These are phyloP conservation scores for Euphysa ruthae DNA, from an alignment of 30 jellyfish, hydroid and myxozoan species.

Conservation along the genomic window DNA sequence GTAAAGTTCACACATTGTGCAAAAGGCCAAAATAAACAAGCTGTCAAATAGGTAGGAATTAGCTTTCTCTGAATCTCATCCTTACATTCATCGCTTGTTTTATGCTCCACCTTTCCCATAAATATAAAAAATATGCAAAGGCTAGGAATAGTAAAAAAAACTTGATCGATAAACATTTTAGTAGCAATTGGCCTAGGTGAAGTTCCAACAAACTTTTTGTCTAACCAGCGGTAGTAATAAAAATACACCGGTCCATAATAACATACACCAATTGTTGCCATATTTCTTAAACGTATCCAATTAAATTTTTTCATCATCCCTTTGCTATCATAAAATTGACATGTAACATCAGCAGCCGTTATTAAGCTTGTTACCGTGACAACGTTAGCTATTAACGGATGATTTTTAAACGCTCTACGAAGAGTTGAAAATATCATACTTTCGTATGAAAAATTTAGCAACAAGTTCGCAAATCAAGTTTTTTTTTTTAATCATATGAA, in stretches of 20 bases:
- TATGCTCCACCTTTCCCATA: conserved; percentile 20
- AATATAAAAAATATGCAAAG: background rate
- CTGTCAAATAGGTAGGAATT: conserved; percentile 28
- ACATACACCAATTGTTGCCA: conserved; percentile 19
- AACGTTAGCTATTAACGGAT: conserved; percentile 8
- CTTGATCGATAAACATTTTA: conserved; percentile 20
- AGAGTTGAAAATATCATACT: conserved; percentile 20
- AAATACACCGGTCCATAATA: conserved; percentile 31
- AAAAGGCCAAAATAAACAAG: conserved; percentile 29
- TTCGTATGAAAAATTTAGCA: too few species aligned
- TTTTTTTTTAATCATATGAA: too few species aligned
- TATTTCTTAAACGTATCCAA: conserved; percentile 22
- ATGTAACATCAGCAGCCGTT: conserved; percentile 13
- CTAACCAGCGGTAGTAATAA: conserved; percentile 18
- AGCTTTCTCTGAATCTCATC: conserved; percentile 1
- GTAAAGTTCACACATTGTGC: conserved; percentile 21
- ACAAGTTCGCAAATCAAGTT: too few species aligned
- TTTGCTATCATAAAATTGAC: conserved; percentile 12
- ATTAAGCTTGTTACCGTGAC: conserved; percentile 16
- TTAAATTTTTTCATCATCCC: background rate
- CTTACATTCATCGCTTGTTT: background rate
- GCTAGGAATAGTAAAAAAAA: conserved; percentile 25
- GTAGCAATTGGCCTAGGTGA: conserved; percentile 8
- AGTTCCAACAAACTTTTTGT: conserved; percentile 22
- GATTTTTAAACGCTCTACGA: background rate